Conservation (phyloP, 2,113 vertebrate species). For the Zosterops hypoxanthus region DNA sequence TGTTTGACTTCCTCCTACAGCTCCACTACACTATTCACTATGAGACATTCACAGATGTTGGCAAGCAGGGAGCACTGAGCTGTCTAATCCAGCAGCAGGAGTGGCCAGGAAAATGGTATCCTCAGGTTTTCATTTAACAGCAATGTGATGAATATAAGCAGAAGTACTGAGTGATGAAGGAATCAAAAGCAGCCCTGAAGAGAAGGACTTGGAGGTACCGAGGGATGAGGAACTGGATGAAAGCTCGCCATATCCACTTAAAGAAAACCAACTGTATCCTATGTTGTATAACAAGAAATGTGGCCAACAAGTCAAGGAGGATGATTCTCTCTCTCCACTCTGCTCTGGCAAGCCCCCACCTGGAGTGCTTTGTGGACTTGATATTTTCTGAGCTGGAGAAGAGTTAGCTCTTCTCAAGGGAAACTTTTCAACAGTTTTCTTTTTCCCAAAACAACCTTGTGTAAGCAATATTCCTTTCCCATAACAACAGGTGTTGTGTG, state of each 20-base stretch:
- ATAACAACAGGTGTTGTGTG: too few relatives aligned
- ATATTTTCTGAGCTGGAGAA: too few relatives aligned
- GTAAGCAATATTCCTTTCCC: too few relatives aligned
- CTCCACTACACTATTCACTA: not conserved
- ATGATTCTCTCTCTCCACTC: not conserved
- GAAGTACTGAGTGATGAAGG: not conserved
- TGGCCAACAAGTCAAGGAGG: not conserved
- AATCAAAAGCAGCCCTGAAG: not conserved
- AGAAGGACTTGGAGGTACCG: not conserved
- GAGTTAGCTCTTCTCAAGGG: too few relatives aligned
- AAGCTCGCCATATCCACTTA: fast-evolving
- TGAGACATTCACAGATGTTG: fast-evolving
- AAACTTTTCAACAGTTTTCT: too few relatives aligned
- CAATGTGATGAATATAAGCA: not conserved
- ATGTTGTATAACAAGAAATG: not conserved
- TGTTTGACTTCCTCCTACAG: not conserved
- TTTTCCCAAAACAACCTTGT: too few relatives aligned
- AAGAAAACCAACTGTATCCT: not conserved
- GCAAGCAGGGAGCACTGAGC: not conserved
- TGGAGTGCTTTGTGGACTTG: not conserved
- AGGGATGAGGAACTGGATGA: not conserved
- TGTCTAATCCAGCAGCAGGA: not conserved
- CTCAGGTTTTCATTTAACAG: not conserved
- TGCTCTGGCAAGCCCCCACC: too few relatives aligned
- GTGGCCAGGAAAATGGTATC: not conserved